Evolutionary conservation across 2,888 invertebrate species (phyloP), one percentile per base, ranked within the genome.

Genomic region (Bombylius major): DNA sequence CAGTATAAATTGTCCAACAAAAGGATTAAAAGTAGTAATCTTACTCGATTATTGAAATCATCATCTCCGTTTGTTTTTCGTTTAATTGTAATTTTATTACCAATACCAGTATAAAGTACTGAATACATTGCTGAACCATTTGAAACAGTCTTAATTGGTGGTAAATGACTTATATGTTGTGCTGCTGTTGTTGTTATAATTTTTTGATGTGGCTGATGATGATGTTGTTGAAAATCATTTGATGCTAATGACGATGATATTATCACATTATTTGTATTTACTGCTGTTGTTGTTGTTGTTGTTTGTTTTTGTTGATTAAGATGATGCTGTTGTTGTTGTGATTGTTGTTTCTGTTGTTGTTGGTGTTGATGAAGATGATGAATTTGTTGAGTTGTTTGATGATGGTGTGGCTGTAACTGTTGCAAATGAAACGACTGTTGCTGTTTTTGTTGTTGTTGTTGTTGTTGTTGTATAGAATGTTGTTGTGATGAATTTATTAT

Each of bases 71-170:
- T 76, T 56, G 82, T 82, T 77, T 87, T 88, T 63, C 88, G 78
- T 71, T 88, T 89, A 62, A 89, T 87, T 50, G 87, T 89, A 64
- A 89, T 87, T 78, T 89, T 89, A 71, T 87, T 88, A 54, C 87
- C 87, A 62, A 83, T 80, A 14, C 87, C 87, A 54, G 87, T 84
- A 73, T 87, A 87, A 78, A 87, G 81, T 50, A 89, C 87, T 60
- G 88, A 88, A 73, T 88, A 88, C 69, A 83, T 77, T 23, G 82
- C 80, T 31, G 81, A 77, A 52, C 80, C 79, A 68, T 80, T 81
- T 47, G 78, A 77, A 54, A 77, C 76, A 6, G 76, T 76, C 61
- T 67, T 67, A 31, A 69, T 67, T 13, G 68, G 66, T 12, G 67
- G 67, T n/a, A 67, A 66, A 56, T 66, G 62, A 8, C 60, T 54